phyloP scores from a whole-genome alignment of 2,888 invertebrate species.

The Pheosia gnoma region DNA sequence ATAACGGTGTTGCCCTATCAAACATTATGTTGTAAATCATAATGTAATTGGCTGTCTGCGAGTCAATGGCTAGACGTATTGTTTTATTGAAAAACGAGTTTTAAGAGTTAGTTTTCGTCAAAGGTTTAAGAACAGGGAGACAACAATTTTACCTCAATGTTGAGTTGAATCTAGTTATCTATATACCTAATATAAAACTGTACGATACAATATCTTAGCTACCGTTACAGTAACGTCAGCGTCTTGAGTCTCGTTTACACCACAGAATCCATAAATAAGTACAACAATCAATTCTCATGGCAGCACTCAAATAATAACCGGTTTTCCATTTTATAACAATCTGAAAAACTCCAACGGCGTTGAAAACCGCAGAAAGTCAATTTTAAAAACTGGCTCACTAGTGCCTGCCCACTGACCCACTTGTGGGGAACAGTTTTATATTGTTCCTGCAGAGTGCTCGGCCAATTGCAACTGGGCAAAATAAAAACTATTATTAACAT shows the following conservation, averaged over 20 bases:
- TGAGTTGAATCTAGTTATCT: too few species aligned
- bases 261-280: constrained; percentile 1
- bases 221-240: too few species aligned
- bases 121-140: too few species aligned
- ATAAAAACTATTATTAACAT: too few species aligned
- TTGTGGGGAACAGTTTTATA: constrained; percentile 40
- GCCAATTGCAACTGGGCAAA: constrained; percentile 7
- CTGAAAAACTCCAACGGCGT: constrained; percentile 38
- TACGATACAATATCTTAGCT: too few species aligned
- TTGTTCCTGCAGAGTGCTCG: constrained; percentile 18
- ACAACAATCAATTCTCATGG: constrained; percentile 6
- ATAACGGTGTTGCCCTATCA: constrained; percentile 48
- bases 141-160: too few species aligned
- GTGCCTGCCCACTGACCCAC: constrained; percentile 48
- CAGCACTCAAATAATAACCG: constrained; percentile 18
- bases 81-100: constrained; percentile 14
- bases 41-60: constrained; percentile 56
- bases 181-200: too few species aligned
- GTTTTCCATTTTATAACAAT: constrained; percentile 35
- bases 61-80: constrained; percentile 27
- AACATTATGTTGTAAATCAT: constrained; percentile 57
- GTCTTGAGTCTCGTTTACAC: not conserved
- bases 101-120: not conserved
- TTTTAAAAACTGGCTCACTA: constrained; percentile 50
- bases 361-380: constrained; percentile 47